Conservation (phyloP, 2,797 vertebrate species). For the Lepidocolaptes lacrymiger region DNA sequence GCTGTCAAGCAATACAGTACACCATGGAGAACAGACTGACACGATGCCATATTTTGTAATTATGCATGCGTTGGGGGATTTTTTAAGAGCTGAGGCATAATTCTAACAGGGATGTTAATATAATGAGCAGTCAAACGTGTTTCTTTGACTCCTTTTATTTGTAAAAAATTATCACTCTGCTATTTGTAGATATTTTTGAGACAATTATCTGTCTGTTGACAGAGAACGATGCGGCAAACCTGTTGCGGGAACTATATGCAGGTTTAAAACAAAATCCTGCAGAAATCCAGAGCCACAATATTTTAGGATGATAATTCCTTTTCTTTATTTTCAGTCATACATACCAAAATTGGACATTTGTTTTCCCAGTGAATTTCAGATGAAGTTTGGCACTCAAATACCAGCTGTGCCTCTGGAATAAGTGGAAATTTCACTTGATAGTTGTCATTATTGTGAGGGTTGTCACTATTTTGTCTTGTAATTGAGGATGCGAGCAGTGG, state of each 20-base stretch:
- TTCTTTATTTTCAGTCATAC: neutral
- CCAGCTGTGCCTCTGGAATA: neutral
- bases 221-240: neutral
- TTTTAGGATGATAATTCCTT: neutral
- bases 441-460: neutral
- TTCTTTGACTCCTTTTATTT: slow-evolving; percentile 4
- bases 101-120: neutral
- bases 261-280: neutral
- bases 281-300: neutral
- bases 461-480: neutral
- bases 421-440: neutral
- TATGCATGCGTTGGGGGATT: neutral
- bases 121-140: neutral
- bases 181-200: neutral
- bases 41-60: neutral
- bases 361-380: neutral
- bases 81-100: neutral
- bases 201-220: neutral
- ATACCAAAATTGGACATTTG: neutral
- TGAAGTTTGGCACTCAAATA: neutral
- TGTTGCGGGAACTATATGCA: neutral
- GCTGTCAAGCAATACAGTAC: neutral
- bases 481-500: neutral
- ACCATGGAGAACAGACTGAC: neutral
- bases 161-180: neutral